These are phyloP conservation scores for Matsumurasca onukii DNA, from an alignment of 1,140 invertebrate genomes.

Conservation along the genomic window DNA sequence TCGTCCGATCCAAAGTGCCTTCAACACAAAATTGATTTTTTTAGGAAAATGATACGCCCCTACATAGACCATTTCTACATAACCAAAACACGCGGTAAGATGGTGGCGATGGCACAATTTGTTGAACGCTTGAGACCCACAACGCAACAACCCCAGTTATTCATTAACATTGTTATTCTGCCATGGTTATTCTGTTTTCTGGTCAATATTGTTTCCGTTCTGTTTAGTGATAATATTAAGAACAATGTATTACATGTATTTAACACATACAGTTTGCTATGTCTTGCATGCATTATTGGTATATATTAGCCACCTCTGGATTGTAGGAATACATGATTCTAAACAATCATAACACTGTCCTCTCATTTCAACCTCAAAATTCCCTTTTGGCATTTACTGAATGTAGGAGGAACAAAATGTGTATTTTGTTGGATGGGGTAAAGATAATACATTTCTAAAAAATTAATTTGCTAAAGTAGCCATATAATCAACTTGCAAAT, in stretches of 20 bases:
- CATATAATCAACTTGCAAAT: too few species aligned
- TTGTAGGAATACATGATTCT: constrained; percentile 46
- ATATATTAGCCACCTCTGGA: constrained; percentile 45
- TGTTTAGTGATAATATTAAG: constrained; percentile 43
- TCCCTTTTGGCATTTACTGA: too few species aligned
- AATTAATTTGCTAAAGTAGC: too few species aligned
- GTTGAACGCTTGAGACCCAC: constrained; percentile 38
- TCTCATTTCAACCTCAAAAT: not conserved
- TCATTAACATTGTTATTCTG: constrained; percentile 43
- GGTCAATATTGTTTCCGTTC: constrained; percentile 36
- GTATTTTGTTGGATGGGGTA: too few species aligned
- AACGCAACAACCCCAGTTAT: constrained; percentile 39
- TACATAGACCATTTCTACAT: constrained; percentile 45
- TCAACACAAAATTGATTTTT: constrained; percentile 46
- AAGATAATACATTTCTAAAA: too few species aligned
- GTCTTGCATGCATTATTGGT: constrained; percentile 45
- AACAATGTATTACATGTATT: constrained; percentile 44
- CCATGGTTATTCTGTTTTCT: constrained; percentile 41
- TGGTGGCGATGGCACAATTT: constrained; percentile 37
- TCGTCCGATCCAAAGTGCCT: constrained; percentile 47
- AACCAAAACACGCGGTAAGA: constrained; percentile 42
- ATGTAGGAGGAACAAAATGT: too few species aligned
- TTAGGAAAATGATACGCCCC: constrained; percentile 43
- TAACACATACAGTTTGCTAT: constrained; percentile 44
- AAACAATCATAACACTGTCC: constrained; percentile 42